Evolutionary conservation across 2,888 invertebrate species (phyloP).

Genomic region (Eupelmus urozonus): DNA sequence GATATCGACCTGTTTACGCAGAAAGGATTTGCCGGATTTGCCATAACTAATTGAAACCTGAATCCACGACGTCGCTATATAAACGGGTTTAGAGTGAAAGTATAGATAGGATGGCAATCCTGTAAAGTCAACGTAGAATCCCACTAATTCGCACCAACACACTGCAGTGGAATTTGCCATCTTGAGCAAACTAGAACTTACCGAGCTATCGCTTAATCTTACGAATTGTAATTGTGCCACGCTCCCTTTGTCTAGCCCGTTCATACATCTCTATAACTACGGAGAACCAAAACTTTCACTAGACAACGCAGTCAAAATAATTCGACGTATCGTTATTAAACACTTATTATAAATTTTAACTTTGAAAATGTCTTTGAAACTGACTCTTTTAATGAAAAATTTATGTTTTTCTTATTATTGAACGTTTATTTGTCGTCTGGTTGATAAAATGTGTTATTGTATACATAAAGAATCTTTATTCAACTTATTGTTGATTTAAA

Average conservation of each 20-base stretch:
- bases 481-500: no score
- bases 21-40: constrained; percentile 28
- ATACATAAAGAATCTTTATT: no score
- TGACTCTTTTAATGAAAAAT: no score
- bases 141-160: constrained; percentile 35
- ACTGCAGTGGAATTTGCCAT: constrained; percentile 39
- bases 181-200: constrained; percentile 46
- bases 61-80: constrained; percentile 4
- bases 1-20: constrained; percentile 10
- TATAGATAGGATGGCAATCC: constrained; percentile 47
- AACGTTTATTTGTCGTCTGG: no score
- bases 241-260: not conserved
- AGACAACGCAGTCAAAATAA: no score
- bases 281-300: no score
- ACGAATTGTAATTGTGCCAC: constrained; percentile 33
- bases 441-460: no score
- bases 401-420: no score
- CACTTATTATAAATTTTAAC: no score
- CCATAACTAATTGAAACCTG: constrained; percentile 44
- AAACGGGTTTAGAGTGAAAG: constrained; percentile 28
- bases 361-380: no score
- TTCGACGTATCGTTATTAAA: no score
- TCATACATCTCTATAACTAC: no score
- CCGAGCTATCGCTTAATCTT: constrained; percentile 46
- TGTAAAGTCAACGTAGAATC: constrained; percentile 42